phyloP scores from a whole-genome alignment of 2,797 vertebrate genomes.

The Notolepis coatsorum region DNA sequence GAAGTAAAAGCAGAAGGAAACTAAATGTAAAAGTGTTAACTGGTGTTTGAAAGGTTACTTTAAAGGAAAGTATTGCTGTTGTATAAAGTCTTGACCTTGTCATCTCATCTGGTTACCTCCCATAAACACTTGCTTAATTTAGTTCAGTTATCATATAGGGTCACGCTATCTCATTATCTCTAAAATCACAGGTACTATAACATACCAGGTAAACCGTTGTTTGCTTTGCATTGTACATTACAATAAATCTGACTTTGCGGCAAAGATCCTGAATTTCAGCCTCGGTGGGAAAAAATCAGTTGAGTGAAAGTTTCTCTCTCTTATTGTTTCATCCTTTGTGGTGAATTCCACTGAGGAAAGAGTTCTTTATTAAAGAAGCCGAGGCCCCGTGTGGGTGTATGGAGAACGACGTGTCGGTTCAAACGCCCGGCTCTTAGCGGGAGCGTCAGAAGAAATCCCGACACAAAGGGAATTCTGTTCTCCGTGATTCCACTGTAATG shows the following conservation, averaged over 20 bases:
- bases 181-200: too few relatives aligned
- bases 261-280: constrained; percentile 4
- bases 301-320: constrained; percentile 1
- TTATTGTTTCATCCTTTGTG: constrained; percentile 35
- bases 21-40: too few relatives aligned
- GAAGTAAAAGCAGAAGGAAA: too few relatives aligned
- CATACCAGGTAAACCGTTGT: neutral
- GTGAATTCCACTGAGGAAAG: constrained; percentile 49
- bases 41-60: too few relatives aligned
- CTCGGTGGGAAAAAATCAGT: neutral
- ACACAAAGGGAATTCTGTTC: constrained; percentile 59
- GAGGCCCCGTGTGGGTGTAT: constrained; percentile 51
- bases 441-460: constrained; percentile 43
- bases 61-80: too few relatives aligned
- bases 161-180: too few relatives aligned
- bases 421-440: constrained; percentile 43
- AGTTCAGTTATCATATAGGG: too few relatives aligned
- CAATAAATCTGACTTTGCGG: neutral
- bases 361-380: constrained; percentile 57
- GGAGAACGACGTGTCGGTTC: constrained; percentile 55
- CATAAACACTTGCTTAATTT: too few relatives aligned
- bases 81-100: too few relatives aligned
- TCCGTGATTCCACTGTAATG: constrained; percentile 56
- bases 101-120: too few relatives aligned
- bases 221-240: neutral